Base-by-base conservation (phyloP, 2,888 invertebrate species). In the Hydriomena furcata region DNA sequence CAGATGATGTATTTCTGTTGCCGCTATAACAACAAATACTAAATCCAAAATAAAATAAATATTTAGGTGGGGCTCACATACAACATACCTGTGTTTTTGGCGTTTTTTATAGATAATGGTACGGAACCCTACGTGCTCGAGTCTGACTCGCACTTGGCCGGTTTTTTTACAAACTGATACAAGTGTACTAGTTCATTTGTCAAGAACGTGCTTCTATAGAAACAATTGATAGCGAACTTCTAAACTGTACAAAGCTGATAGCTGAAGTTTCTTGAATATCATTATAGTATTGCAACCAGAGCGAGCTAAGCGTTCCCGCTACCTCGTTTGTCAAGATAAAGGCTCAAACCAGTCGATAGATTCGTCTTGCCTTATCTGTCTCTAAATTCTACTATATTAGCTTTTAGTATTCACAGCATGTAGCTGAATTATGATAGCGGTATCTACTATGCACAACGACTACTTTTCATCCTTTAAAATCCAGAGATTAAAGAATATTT, bases 301-400 rank as follows among this genome's bases (percentile, higher is more conserved):
- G 17, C 7, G 32, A 37, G 32, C 13, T 38, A 31, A 47, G 36
- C 30, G 32, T 12, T 32, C n/a, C 12, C 6, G n/a, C 8, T 30
- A 25, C 10, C 40, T 11, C 35, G 35, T 51, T 51, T 37, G 45
- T 36, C 36, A 36, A 35, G 40, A 48, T 48, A 47, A 20, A 24
- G 40, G 1, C 24, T 21, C 35, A 8, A 37, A 46, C 6, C 30
- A 32, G 25, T 42, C 46, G 32, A 46, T 52, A 41, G 40, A 51
- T 51, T 41, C 38, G 44, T 50, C 50, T 43, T 43, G 34, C 28
- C 21, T 31, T 49, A 43, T 45, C 45, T 46, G 13, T 24, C 13
- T 20, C 11, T 17, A 21, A 43, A 21, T 37, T 44, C 27, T 38
- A 24, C 34, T 44, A 13, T 13, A 6, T 27, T 7, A 44, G 34